Evolutionary conservation across 1,140 invertebrate species (phyloP).

Genomic region (Drosophila ambigua): DNA sequence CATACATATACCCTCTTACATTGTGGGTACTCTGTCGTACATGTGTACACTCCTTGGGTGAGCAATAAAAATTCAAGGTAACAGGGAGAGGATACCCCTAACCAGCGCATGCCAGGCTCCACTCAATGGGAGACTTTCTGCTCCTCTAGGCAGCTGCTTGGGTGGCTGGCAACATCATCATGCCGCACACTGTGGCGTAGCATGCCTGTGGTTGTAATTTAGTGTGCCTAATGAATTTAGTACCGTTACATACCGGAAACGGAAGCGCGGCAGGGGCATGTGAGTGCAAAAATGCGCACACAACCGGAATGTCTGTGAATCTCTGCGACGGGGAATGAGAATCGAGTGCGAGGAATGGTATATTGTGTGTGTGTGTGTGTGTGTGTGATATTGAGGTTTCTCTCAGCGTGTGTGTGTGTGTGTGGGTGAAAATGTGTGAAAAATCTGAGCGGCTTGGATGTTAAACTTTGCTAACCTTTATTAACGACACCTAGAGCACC

Average conservation of each 20-base stretch:
- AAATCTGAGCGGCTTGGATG: slow-evolving; percentile 65
- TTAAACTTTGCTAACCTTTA: slow-evolving; percentile 79
- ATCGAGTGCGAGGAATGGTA: not conserved
- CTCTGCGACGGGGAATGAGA: not conserved
- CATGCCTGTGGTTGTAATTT: slow-evolving; percentile 75
- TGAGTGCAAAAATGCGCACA: slow-evolving; percentile 81
- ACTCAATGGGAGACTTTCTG: too few relatives aligned
- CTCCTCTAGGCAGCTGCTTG: not conserved
- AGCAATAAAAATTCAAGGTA: slow-evolving; percentile 44
- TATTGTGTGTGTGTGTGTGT: not conserved
- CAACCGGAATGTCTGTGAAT: slow-evolving; percentile 58
- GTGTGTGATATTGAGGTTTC: slow-evolving; percentile 19
- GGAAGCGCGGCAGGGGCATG: slow-evolving; percentile 43
- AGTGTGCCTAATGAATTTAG: slow-evolving; percentile 82
- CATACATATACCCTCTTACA: slow-evolving; percentile 25
- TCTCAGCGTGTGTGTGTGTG: not conserved
- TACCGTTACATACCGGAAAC: slow-evolving; percentile 76
- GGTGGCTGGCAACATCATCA: slow-evolving; percentile 42
- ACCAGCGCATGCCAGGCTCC: too few relatives aligned
- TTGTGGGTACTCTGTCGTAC: slow-evolving; percentile 27
- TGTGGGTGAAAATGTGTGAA: slow-evolving; percentile 67
- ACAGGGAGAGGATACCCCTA: slow-evolving; percentile 11
- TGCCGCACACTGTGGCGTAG: slow-evolving; percentile 11
- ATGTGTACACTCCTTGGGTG: slow-evolving; percentile 50
- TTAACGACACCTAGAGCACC: slow-evolving; percentile 52